Conservation (phyloP, 2,797 vertebrate species). For the Spheniscus humboldti region DNA sequence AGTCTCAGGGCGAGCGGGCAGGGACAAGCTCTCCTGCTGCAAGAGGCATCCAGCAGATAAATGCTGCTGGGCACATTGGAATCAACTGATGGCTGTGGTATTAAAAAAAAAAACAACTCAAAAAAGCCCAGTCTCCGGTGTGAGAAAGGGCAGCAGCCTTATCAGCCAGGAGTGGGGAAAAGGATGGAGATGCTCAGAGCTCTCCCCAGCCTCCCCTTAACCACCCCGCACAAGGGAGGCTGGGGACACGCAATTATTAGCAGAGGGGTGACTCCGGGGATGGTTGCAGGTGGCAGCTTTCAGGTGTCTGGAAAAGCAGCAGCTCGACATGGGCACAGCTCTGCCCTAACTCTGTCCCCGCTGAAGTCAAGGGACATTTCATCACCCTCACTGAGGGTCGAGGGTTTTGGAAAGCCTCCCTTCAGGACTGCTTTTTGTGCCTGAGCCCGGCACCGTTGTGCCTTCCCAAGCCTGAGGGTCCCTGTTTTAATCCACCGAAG, state of each 20-base stretch:
- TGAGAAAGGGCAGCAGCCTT: not conserved
- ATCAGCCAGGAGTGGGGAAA: rapidly evolving
- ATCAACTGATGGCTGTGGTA: not conserved
- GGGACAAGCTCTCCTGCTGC: not conserved
- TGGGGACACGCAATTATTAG: not conserved
- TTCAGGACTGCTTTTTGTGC: not conserved
- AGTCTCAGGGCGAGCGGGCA: not conserved
- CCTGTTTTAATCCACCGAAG: not conserved
- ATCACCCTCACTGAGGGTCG: not conserved
- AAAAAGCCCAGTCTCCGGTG: not conserved
- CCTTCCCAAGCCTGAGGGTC: not conserved
- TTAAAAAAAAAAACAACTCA: not conserved
- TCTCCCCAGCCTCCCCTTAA: not conserved
- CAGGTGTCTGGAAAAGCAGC: not conserved
- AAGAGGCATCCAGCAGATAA: not conserved
- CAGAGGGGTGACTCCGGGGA: not conserved
- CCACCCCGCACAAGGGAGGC: rapidly evolving
- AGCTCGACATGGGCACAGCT: not conserved
- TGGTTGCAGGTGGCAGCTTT: not conserved
- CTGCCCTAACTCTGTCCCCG: not conserved
- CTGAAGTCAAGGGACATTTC: not conserved
- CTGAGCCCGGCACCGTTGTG: not conserved
- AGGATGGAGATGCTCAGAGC: not conserved
- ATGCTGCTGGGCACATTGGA: not conserved
- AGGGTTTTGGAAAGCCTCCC: not conserved